Conservation (phyloP, 2,888 invertebrate species). For the Cerastis leucographa region DNA sequence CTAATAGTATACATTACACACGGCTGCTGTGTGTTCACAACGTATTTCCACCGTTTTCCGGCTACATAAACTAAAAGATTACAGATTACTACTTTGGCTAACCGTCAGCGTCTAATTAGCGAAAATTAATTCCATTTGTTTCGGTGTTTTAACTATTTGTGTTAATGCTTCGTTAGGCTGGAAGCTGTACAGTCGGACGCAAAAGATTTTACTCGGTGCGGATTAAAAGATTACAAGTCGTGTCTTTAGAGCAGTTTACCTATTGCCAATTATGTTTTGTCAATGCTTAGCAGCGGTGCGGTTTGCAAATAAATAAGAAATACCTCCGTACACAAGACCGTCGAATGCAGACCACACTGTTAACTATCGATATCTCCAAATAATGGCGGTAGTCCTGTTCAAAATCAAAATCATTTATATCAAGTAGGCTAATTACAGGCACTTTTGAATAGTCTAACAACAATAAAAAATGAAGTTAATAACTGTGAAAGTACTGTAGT, state of each 20-base stretch:
- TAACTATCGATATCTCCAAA: background rate
- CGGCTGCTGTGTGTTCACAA: constrained; percentile 16
- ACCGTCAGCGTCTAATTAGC: constrained; percentile 59
- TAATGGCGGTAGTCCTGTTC: background rate
- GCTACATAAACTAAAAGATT: constrained; percentile 52
- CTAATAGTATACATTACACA: constrained; percentile 1
- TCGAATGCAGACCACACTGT: background rate
- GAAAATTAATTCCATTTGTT: constrained; percentile 66
- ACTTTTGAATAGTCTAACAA: too few relatives aligned
- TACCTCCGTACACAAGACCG: background rate
- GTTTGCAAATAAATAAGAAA: background rate
- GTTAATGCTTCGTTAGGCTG: constrained; percentile 63
- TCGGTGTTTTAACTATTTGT: constrained; percentile 63
- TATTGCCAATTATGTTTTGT: background rate
- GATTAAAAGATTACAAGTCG: constrained; percentile 19
- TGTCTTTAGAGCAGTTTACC: background rate
- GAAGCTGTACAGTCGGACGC: constrained; percentile 29
- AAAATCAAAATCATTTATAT: too few relatives aligned
- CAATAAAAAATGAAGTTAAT: too few relatives aligned
- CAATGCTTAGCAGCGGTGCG: background rate
- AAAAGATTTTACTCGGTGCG: constrained; percentile 15
- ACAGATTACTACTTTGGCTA: constrained; percentile 49
- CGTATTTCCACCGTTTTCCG: constrained; percentile 34
- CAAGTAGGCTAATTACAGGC: too few relatives aligned
- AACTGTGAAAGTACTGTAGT: too few relatives aligned